Percentiles rank a stretch among this genome's conserved stretches.
Conservation (phyloP, 2,888 invertebrate genomes). For the Papilio protenor region DNA sequence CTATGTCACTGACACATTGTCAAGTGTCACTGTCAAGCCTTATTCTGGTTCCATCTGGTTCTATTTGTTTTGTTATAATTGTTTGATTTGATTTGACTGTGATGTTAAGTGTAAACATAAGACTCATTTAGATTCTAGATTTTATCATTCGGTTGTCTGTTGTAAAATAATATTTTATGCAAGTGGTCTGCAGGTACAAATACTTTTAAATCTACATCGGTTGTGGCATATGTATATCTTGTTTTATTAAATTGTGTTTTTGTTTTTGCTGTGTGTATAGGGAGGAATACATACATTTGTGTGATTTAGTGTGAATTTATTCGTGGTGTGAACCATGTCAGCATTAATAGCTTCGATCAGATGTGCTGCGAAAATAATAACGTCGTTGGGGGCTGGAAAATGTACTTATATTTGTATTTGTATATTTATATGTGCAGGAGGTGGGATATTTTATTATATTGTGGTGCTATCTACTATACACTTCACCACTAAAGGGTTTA, state of each 20-base stretch:
- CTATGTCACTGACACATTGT: background rate
- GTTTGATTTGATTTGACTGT: background rate
- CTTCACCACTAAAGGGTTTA: background rate
- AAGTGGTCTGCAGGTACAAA: conserved; percentile 11
- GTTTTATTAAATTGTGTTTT: conserved; percentile 1
- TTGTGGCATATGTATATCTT: background rate
- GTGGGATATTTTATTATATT: background rate
- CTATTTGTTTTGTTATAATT: background rate
- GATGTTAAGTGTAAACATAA: background rate
- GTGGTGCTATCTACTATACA: background rate
- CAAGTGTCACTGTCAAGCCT: background rate
- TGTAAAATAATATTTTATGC: conserved; percentile 5
- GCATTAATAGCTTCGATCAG: conserved; percentile 8
- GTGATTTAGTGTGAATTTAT: conserved; percentile 1
- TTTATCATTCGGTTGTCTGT: background rate
- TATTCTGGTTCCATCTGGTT: background rate
- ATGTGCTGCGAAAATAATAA: conserved; percentile 22
- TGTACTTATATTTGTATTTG: conserved; percentile 34
- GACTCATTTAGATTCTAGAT: background rate
- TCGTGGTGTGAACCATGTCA: conserved; percentile 12
- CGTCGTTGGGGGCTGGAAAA: conserved; percentile 23
- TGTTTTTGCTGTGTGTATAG: conserved; percentile 9
- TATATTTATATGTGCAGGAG: background rate
- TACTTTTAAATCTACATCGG: background rate
- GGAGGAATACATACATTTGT: background rate